A percentile compares a stretch with the other conserved stretches of the same genome.
Conservation (phyloP, 2,797 vertebrate species). For the Sebastes vulpes region DNA sequence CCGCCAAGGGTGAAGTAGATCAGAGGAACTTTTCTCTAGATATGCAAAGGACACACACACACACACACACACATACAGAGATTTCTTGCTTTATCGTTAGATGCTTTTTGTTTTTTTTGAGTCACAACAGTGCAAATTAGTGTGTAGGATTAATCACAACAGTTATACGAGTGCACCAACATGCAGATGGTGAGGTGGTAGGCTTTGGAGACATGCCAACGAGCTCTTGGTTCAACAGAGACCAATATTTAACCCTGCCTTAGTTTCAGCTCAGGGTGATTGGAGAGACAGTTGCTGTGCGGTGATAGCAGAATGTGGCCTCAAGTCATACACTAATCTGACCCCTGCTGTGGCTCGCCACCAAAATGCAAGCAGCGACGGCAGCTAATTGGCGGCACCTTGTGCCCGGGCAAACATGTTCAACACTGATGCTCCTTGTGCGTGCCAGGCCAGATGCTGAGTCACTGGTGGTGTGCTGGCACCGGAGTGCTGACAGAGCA, state of each 20-base stretch:
- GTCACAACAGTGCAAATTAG: too few species aligned
- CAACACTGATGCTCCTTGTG: conserved; percentile 4
- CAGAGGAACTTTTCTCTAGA: too few species aligned
- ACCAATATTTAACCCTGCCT: background rate
- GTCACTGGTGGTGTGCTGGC: conserved; percentile 50
- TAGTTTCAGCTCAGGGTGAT: conserved; percentile 5
- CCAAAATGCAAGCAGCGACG: conserved; percentile 19
- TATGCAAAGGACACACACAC: too few species aligned
- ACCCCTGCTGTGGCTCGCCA: conserved; percentile 27
- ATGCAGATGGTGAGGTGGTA: background rate
- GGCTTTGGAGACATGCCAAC: background rate
- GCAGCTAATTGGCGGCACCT: conserved; percentile 49
- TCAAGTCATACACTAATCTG: conserved; percentile 1
- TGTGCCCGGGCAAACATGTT: conserved; percentile 37
- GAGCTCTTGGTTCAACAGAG: background rate
- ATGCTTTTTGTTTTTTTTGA: background rate
- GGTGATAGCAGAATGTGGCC: conserved; percentile 7
- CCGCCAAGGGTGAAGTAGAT: too few species aligned
- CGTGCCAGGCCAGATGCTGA: conserved; percentile 39
- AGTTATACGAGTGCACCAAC: background rate
- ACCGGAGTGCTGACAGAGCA: conserved; percentile 51
- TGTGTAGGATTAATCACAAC: background rate
- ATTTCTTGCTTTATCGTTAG: background rate
- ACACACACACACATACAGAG: background rate
- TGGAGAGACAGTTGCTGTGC: conserved; percentile 23